Evolutionary conservation across 2,888 invertebrate genomes (phyloP).

Genomic region (Netelia melanura): DNA sequence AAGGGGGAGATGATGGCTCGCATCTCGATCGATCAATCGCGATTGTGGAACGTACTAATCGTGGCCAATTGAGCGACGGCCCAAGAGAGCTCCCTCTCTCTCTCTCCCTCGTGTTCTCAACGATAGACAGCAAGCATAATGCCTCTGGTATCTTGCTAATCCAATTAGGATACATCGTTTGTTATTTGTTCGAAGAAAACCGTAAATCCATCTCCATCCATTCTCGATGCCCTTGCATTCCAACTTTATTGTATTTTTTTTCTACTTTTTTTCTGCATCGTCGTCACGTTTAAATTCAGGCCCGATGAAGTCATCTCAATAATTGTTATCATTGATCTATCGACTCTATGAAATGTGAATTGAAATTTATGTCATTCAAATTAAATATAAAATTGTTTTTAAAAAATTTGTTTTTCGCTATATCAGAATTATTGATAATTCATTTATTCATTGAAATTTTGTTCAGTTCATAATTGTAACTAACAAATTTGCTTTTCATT

Average conservation of each 20-base stretch:
- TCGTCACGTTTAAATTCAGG: slow-evolving; percentile 15
- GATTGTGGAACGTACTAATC: slow-evolving; percentile 67
- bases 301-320: slow-evolving; percentile 40
- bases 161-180: slow-evolving; percentile 64
- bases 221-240: slow-evolving; percentile 42
- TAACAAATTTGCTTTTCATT: no score
- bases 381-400: background rate
- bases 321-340: slow-evolving; percentile 32
- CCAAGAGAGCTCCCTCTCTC: slow-evolving; percentile 30
- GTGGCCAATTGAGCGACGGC: slow-evolving; percentile 65
- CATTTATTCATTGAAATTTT: slow-evolving; percentile 25
- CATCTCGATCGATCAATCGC: slow-evolving; percentile 68
- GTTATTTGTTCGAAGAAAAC: slow-evolving; percentile 64
- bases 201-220: slow-evolving; percentile 60
- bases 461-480: no score
- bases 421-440: background rate
- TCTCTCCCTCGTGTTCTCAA: background rate
- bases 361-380: background rate
- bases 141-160: slow-evolving; percentile 48
- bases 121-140: slow-evolving; percentile 23
- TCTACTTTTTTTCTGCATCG: slow-evolving; percentile 15
- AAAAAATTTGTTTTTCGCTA: background rate
- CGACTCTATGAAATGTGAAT: background rate
- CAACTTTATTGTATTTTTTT: slow-evolving; percentile 30
- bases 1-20: slow-evolving; percentile 52